Evolutionary conservation across 1,140 invertebrate species (phyloP), one percentile per base, ranked within the genome.

Genomic region (Zaprionus capensis): DNA sequence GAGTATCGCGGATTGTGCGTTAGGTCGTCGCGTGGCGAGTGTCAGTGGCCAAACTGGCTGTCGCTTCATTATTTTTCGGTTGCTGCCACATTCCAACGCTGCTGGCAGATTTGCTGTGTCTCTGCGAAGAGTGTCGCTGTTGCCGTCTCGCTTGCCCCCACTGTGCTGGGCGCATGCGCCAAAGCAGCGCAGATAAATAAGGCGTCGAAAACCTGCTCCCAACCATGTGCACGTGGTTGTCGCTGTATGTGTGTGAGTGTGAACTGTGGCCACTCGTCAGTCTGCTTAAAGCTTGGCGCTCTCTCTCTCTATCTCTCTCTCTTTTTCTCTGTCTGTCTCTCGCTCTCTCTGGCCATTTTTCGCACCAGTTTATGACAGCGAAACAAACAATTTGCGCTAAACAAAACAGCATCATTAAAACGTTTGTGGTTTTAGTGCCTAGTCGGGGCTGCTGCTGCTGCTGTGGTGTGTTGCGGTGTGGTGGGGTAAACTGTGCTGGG

Each of bases 351-450:
- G 76, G 85, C 85, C 86, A 90, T 90, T 90, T 88, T 90, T 90
- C 85, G 85, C 85, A 90, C 85, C 85, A 91, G 86, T 91, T 91
- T 91, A 91, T 91, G 86, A 91, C 86, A 91, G 87, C 82, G 86
- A 86, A 91, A 91, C 86, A 91, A 91, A 91, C 86, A 91, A 91
- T 91, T 91, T 91, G 86, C 86, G 86, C 82, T 86, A 91, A 91
- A 91, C 87, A 91, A 88, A 91, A 91, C 90, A 91, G 90, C 88
- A 91, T 91, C 88, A 91, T 91, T 91, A 91, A 91, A 91, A 81
- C 77, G 84, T 88, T 91, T 91, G 90, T 91, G 90, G 88, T 90
- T 90, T 90, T 90, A 91, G 85, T 88, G 84, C 84, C 78, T 73
- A 73, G 80, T 68, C 74, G 53, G 84, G 55, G 84, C 73, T 74